Conservation (phyloP, 1,140 invertebrate species). For the Melanaphis sacchari region DNA sequence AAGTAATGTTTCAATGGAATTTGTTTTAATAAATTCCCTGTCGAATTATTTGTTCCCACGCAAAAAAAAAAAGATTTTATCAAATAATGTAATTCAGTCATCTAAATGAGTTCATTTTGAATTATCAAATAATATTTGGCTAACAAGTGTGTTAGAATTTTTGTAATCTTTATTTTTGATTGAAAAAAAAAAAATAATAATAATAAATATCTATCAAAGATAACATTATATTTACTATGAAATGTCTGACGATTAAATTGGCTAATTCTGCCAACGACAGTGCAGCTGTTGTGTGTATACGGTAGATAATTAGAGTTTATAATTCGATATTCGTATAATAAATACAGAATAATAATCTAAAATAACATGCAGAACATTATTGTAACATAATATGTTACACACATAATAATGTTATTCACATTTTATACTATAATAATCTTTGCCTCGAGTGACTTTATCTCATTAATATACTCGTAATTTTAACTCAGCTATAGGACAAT, state of each 20-base stretch:
- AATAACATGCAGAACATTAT: neutral
- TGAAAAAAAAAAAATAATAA: neutral
- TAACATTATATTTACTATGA: neutral
- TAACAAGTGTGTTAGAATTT: neutral
- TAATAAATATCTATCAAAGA: neutral
- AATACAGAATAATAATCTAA: neutral
- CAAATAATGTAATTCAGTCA: neutral
- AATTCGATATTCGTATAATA: neutral
- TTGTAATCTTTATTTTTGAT: neutral
- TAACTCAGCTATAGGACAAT: neutral
- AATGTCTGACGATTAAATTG: neutral
- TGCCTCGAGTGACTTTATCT: neutral
- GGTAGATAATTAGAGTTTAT: neutral
- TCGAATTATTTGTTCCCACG: conserved; percentile 22
- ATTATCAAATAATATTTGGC: neutral
- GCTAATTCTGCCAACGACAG: neutral
- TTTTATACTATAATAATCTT: neutral
- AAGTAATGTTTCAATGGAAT: conserved; percentile 29
- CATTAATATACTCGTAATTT: conserved; percentile 7
- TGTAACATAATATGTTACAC: neutral
- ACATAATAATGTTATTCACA: neutral
- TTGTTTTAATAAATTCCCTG: conserved; percentile 16
- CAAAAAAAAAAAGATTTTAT: neutral
- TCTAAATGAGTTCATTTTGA: neutral
- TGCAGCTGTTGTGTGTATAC: neutral